These are phyloP conservation scores for Pangasius macronema DNA, from an alignment of 2,797 vertebrate species.

Conservation along the genomic window DNA sequence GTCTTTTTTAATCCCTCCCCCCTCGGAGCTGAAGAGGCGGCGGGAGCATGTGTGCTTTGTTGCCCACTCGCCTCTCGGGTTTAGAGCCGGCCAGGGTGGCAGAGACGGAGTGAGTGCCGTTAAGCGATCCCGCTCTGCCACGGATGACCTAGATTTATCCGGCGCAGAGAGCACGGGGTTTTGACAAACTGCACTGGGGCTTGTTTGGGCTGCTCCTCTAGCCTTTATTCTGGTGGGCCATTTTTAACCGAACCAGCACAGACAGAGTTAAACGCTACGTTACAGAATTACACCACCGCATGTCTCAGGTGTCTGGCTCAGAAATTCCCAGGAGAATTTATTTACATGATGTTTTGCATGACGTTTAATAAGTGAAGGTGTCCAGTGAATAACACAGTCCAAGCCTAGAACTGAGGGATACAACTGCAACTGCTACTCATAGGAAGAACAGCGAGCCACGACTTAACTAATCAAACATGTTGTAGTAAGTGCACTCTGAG, in stretches of 20 bases:
- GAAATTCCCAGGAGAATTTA: not conserved
- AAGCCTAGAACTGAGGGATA: not conserved
- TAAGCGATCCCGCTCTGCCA: constrained; percentile 16
- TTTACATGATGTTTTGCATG: not conserved
- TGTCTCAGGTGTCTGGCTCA: not conserved
- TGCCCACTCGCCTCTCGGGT: constrained; percentile 15
- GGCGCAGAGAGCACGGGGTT: not conserved
- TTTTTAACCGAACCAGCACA: not conserved
- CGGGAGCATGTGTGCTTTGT: constrained; percentile 14
- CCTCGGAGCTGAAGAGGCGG: constrained; percentile 13
- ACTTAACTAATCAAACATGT: too few species aligned
- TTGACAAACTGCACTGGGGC: not conserved
- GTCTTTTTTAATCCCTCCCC: not conserved
- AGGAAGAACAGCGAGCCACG: not conserved
- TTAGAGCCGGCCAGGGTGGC: constrained; percentile 8
- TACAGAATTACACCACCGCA: not conserved
- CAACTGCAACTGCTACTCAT: not conserved
- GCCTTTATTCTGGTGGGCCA: not conserved
- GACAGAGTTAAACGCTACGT: not conserved
- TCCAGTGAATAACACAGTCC: not conserved
- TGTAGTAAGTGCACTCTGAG: too few species aligned
- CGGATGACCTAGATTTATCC: constrained; percentile 33
- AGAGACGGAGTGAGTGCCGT: not conserved
- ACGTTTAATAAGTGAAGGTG: not conserved
- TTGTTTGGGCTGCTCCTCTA: not conserved